Conservation (phyloP, 2,888 invertebrate species). For the Anorthoa munda region DNA sequence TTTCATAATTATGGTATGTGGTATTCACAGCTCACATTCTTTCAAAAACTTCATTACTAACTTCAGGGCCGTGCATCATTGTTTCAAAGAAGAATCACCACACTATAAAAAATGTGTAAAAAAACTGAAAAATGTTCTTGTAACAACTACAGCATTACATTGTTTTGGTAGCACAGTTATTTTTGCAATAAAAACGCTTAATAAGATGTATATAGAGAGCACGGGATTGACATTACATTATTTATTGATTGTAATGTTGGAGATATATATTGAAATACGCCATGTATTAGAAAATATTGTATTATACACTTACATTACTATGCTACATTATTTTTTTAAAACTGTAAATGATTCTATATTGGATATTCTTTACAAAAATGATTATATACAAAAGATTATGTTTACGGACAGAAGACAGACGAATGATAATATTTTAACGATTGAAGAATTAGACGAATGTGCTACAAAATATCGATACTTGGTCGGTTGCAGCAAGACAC, state of each 20-base stretch:
- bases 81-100: neutral
- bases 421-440: neutral
- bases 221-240: conserved; percentile 9
- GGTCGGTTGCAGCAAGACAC: conserved; percentile 15
- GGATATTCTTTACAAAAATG: neutral
- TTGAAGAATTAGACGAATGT: conserved; percentile 10
- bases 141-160: neutral
- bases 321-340: conserved; percentile 25
- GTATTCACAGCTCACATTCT: conserved; percentile 9
- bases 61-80: neutral
- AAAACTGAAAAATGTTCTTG: conserved; percentile 1
- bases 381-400: neutral
- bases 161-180: neutral
- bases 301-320: conserved; percentile 18
- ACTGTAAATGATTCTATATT: conserved; percentile 5
- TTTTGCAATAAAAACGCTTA: conserved; percentile 6
- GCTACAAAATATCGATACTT: conserved; percentile 27
- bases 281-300: conserved; percentile 29
- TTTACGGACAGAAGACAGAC: neutral
- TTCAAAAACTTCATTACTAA: conserved; percentile 1
- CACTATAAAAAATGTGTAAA: conserved; percentile 10
- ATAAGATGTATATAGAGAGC: conserved; percentile 5
- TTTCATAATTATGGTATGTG: conserved; percentile 12
- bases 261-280: conserved; percentile 23
- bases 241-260: neutral